Conservation (phyloP, 1,140 invertebrate genomes). For the Dermatophagoides farinae region DNA sequence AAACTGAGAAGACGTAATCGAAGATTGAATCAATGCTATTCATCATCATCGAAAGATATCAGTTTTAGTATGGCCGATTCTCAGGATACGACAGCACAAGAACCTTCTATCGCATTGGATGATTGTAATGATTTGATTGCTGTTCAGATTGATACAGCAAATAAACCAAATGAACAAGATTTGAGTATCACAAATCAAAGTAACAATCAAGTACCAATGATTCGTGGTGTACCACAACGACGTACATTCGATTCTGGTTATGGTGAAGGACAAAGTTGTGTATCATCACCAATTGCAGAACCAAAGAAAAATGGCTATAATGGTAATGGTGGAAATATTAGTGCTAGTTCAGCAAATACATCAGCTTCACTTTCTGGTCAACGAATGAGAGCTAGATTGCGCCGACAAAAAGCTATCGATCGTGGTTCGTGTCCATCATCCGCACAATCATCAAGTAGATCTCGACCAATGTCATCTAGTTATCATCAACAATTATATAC, state of each 20-base stretch:
- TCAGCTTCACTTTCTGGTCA: not conserved
- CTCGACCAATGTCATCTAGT: not conserved
- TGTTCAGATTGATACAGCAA: too few species aligned
- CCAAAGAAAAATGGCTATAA: not conserved
- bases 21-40: too few species aligned
- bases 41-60: too few species aligned
- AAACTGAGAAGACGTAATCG: not conserved
- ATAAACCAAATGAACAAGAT: too few species aligned
- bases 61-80: too few species aligned
- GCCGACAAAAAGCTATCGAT: conserved; percentile 1
- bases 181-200: not conserved
- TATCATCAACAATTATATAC: not conserved
- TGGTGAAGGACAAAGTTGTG: conserved; percentile 7
- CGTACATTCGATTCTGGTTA: conserved; percentile 9
- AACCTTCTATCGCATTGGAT: too few species aligned
- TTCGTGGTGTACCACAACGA: conserved; percentile 6
- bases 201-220: not conserved
- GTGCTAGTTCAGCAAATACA: not conserved
- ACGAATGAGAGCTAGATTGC: not conserved
- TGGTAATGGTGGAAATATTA: not conserved
- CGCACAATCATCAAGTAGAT: not conserved
- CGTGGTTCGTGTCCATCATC: not conserved
- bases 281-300: conserved; percentile 8
- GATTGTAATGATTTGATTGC: too few species aligned
- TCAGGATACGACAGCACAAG: too few species aligned